Percentiles rank a stretch among this genome's conserved stretches.
Conservation (phyloP, 2,113 vertebrate genomes). For the Nothocercus nigrocapillus region DNA sequence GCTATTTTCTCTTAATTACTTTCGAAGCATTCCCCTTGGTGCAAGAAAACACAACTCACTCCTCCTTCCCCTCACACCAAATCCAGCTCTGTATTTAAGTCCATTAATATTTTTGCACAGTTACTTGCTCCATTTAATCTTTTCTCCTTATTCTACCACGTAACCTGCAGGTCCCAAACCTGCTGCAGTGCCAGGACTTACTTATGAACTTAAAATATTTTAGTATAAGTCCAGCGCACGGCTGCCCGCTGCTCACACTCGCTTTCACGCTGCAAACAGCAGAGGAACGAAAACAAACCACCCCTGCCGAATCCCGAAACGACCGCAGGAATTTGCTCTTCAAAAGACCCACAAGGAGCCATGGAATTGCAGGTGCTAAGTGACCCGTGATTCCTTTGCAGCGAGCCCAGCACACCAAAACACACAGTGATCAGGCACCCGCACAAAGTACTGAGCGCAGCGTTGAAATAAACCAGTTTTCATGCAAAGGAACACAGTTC, state of each 20-base stretch:
- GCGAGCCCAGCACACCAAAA: background rate
- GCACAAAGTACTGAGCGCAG: background rate
- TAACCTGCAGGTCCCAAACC: accelerated
- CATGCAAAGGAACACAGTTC: background rate
- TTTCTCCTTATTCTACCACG: background rate
- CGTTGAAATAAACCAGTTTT: background rate
- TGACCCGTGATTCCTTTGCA: background rate
- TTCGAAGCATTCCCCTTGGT: too few species aligned
- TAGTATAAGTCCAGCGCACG: background rate
- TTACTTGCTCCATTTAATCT: background rate
- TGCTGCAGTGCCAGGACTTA: background rate
- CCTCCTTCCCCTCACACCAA: background rate
- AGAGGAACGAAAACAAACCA: accelerated
- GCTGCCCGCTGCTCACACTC: background rate
- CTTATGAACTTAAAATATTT: too few species aligned
- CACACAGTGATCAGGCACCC: background rate
- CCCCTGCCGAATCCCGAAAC: accelerated
- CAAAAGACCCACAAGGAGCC: background rate
- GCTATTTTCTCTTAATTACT: background rate
- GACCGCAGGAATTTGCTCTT: background rate
- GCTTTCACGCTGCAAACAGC: background rate
- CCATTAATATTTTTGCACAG: background rate
- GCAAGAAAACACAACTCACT: background rate
- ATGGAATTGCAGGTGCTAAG: background rate
- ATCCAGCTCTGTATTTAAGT: background rate